phyloP scores from a whole-genome alignment of 2,888 invertebrate species.

The Diogma glabrata region DNA sequence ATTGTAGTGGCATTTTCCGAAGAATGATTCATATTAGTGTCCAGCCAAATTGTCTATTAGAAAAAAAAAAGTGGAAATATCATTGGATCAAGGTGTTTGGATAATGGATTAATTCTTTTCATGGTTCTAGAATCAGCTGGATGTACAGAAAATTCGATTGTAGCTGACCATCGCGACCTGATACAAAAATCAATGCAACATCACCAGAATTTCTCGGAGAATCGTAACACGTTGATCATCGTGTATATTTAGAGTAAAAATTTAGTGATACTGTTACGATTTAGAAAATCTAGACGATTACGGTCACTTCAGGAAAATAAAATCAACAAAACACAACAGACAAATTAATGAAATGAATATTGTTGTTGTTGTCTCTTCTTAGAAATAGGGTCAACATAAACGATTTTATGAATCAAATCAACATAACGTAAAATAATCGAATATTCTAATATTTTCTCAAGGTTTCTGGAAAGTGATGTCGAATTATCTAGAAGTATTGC shows the following conservation, averaged over 20 bases:
- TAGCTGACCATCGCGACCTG: not conserved
- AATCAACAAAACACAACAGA: too few species aligned
- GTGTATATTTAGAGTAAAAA: not conserved
- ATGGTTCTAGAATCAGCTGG: not conserved
- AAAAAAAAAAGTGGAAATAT: not conserved
- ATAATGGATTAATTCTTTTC: not conserved
- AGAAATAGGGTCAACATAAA: too few species aligned
- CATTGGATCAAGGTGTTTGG: slow-evolving; percentile 1
- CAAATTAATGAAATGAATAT: too few species aligned
- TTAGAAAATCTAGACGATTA: too few species aligned
- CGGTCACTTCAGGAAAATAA: too few species aligned
- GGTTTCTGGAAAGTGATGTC: too few species aligned
- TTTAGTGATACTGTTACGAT: too few species aligned
- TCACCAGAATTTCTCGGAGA: not conserved
- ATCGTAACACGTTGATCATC: not conserved
- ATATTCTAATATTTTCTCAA: too few species aligned
- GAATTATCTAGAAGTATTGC: too few species aligned
- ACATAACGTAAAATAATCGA: too few species aligned
- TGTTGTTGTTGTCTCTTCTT: too few species aligned
- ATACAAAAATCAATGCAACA: not conserved
- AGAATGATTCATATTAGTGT: not conserved
- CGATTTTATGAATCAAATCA: too few species aligned
- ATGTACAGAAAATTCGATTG: not conserved
- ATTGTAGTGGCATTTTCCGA: not conserved
- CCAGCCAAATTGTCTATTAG: not conserved